Conservation (phyloP, 2,888 invertebrate genomes). For the Agrotis clavis region DNA sequence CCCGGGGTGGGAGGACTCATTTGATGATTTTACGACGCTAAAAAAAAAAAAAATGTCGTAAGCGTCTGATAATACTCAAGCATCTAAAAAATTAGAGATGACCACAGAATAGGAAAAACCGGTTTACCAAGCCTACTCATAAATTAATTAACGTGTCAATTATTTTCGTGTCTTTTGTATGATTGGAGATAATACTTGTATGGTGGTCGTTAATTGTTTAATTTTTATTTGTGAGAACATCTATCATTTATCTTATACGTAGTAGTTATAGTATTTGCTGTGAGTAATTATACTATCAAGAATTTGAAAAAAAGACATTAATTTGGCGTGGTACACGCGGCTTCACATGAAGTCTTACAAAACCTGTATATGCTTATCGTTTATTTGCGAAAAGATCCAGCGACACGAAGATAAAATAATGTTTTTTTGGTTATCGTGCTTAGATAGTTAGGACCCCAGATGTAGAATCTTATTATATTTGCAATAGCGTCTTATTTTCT, state of each 20-base stretch:
- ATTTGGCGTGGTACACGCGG: too few relatives aligned
- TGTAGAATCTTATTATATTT: not conserved
- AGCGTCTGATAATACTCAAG: conserved; percentile 45
- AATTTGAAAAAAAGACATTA: too few relatives aligned
- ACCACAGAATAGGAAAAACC: conserved; percentile 19
- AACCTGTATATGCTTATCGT: too few relatives aligned
- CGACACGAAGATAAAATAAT: too few relatives aligned
- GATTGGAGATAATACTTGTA: conserved; percentile 11
- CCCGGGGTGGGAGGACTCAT: too few relatives aligned
- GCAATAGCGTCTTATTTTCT: not conserved
- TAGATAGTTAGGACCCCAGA: too few relatives aligned
- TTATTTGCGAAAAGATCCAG: too few relatives aligned
- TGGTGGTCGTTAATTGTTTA: conserved; percentile 8
- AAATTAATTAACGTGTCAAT: conserved; percentile 45
- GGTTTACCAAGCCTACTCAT: conserved; percentile 28
- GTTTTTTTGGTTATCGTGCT: too few relatives aligned
- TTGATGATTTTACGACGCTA: too few relatives aligned
- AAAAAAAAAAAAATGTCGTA: too few relatives aligned
- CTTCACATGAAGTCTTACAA: too few relatives aligned
- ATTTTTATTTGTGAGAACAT: conserved; percentile 2
- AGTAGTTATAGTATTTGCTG: too few relatives aligned
- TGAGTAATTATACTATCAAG: not conserved
- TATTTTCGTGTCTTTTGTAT: conserved; percentile 28
- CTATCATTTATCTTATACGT: not conserved
- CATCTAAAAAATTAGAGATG: conserved; percentile 29